Base-by-base conservation (phyloP, 2,113 vertebrate species). In the Marcusenius ussheri region DNA sequence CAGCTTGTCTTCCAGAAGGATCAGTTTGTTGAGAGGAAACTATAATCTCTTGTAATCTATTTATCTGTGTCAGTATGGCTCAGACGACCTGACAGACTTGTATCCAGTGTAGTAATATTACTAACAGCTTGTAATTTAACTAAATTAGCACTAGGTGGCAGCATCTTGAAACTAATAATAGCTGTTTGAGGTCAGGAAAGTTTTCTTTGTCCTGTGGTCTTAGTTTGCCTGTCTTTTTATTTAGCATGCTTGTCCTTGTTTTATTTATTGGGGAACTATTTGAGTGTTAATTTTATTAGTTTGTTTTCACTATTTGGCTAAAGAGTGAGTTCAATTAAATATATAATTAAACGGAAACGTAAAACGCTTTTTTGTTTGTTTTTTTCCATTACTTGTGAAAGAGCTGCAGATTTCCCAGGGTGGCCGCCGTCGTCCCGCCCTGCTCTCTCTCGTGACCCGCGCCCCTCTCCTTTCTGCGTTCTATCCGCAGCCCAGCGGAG, bases 401-500 rank as follows among this genome's bases (percentile, higher is more conserved):
- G 9, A 10, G 85, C 24, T 45, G 2, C 19, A 88, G 35, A 35
- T 88, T 62, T 58, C 5, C 45, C n/a, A 31, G 35, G 13, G 15
- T 45, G 35, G 10, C 7, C 4, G 4, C 51, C 15, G 9, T 31
- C 19, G 2, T 66, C 2, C 88, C 1, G 21, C 53, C 15, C 83
- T n/a, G 24, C 42, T 53, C 8, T 46, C 19, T 39, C 45, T 11
- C 31, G 42, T 35, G 42, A 58, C 21, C 19, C 47, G 4, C 17
- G 1, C 27, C 6, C 56, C 21, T 51, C 49, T 27, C 1, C n/a
- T 1, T 58, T 1, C 87, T 21, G 42, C 92, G 90, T 91, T 3
- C 83, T 93, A 42, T 90, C 90, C 93, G 58, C 93, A 99, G 98
- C 97, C 91, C 97, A 99, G 95, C 96, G 97, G 93, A 92, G 96